phyloP scores from a whole-genome alignment of 2,113 vertebrate genomes.

The Corythoichthys haematopterus region DNA sequence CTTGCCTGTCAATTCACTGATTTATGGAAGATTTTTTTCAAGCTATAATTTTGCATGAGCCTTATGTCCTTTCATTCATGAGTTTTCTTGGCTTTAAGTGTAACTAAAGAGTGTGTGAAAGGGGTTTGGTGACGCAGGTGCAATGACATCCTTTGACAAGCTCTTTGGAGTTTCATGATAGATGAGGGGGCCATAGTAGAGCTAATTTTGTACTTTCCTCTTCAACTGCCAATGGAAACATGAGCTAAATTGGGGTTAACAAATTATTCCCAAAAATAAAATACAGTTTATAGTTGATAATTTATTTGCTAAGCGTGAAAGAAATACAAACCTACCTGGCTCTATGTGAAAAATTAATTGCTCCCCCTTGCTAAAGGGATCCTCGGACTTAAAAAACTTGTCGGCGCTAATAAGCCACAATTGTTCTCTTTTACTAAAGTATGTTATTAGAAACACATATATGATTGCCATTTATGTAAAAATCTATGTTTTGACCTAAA shows the following conservation, averaged over 20 bases:
- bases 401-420: too few relatives aligned
- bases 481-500: too few relatives aligned
- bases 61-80: constrained; percentile 34
- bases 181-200: constrained; percentile 1
- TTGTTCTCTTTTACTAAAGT: too few relatives aligned
- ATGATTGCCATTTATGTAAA: too few relatives aligned
- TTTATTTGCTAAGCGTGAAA: too few relatives aligned
- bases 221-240: constrained; percentile 9
- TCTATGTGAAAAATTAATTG: too few relatives aligned
- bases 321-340: too few relatives aligned
- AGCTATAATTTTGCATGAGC: neutral
- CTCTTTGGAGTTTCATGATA: neutral
- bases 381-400: too few relatives aligned
- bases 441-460: too few relatives aligned
- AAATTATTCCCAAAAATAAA: too few relatives aligned
- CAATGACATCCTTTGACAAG: constrained; percentile 28
- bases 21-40: neutral
- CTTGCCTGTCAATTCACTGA: constrained; percentile 9
- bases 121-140: constrained; percentile 29
- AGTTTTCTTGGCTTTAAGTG: constrained; percentile 36
- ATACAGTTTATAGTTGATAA: too few relatives aligned
- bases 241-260: neutral
- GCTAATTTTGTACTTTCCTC: constrained; percentile 22
- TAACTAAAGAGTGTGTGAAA: constrained; percentile 34
- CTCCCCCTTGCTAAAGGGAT: too few relatives aligned